These are phyloP conservation scores for Orthosia cruda DNA, from an alignment of 2,888 invertebrate species.

Conservation along the genomic window DNA sequence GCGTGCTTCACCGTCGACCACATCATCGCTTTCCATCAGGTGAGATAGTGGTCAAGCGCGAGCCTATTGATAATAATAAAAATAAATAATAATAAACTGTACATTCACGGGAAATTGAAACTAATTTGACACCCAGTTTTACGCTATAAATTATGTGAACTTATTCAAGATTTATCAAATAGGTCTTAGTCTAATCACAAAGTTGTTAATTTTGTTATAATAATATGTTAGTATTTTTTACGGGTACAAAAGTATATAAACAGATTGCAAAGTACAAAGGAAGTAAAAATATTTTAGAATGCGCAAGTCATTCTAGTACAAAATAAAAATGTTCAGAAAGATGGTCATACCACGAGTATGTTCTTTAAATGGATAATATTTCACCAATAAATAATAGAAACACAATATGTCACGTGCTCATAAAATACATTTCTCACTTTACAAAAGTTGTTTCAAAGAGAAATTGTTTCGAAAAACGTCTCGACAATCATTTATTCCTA, in stretches of 20 bases:
- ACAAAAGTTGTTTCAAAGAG: constrained; percentile 10
- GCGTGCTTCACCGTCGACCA: no score
- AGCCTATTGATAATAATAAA: no score
- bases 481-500: constrained; percentile 11
- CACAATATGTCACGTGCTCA: constrained; percentile 6
- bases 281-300: background rate
- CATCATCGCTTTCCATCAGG: no score
- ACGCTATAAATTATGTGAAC: background rate
- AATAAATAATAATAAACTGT: no score
- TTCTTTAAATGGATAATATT: constrained; percentile 2
- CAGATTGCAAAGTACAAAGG: background rate
- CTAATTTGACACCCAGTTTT: constrained; percentile 23
- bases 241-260: no score
- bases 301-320: background rate
- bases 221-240: background rate
- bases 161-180: background rate
- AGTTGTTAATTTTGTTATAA: background rate
- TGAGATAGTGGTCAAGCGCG: no score
- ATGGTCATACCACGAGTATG: background rate
- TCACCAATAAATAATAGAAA: constrained; percentile 24
- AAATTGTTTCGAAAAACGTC: constrained; percentile 6
- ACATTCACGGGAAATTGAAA: constrained; percentile 7
- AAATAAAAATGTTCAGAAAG: background rate
- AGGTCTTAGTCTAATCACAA: background rate
- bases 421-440: constrained; percentile 18